Evolutionary conservation across 2,888 invertebrate species (phyloP).

Genomic region (Torymus texanus): DNA sequence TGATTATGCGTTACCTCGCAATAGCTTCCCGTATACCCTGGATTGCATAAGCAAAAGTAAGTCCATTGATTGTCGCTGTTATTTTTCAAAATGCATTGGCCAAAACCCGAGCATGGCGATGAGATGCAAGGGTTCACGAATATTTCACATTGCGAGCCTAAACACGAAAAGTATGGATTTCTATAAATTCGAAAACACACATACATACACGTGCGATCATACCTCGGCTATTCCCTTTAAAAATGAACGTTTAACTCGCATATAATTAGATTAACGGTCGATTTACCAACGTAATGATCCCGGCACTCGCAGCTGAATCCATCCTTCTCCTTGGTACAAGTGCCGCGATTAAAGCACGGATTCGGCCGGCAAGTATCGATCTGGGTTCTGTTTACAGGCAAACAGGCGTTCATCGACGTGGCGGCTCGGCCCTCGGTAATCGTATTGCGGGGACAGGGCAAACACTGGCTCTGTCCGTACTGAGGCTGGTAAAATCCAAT

Average conservation of each 20-base stretch:
- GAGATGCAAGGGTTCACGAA: conserved; percentile 76
- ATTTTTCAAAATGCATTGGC: conserved; percentile 74
- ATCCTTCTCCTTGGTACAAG: conserved; percentile 68
- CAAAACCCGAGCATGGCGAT: conserved; percentile 78
- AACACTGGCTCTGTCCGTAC: conserved; percentile 78
- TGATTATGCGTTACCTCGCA: conserved; percentile 74
- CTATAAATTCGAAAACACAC: neutral
- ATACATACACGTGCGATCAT: too few relatives aligned
- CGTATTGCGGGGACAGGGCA: conserved; percentile 77
- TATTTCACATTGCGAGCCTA: conserved; percentile 78
- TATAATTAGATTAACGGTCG: neutral
- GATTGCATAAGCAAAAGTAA: conserved; percentile 76
- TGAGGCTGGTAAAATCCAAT: conserved; percentile 79
- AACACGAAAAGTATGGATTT: neutral
- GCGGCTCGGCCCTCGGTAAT: conserved; percentile 76
- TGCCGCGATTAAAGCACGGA: conserved; percentile 76
- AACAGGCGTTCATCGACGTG: conserved; percentile 73
- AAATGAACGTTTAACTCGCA: too few relatives aligned
- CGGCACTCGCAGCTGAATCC: conserved; percentile 76
- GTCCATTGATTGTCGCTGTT: conserved; percentile 60
- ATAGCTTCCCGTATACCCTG: conserved; percentile 75
- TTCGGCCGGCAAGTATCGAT: conserved; percentile 75
- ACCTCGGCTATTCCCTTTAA: too few relatives aligned
- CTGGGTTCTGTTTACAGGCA: conserved; percentile 73
- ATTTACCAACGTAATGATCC: conserved; percentile 76